Evolutionary conservation across 2,797 vertebrate species (phyloP).

Genomic region (Sparus aurata): DNA sequence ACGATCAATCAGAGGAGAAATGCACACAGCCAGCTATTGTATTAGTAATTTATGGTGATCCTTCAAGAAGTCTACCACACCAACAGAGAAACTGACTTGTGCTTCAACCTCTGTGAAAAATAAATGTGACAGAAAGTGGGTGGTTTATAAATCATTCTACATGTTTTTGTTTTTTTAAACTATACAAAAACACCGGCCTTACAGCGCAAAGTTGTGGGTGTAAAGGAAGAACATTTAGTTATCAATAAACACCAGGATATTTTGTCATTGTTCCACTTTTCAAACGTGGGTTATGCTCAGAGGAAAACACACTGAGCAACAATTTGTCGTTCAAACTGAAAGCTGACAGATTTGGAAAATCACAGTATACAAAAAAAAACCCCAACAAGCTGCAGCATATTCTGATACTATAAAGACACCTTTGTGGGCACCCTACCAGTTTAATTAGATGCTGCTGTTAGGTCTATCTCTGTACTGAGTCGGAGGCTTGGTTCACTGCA

Average conservation of each 20-base stretch:
- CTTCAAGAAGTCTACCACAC: constrained; percentile 19
- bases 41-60: constrained; percentile 28
- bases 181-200: constrained; percentile 41
- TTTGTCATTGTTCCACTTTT: constrained; percentile 43
- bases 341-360: constrained; percentile 44
- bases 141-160: constrained; percentile 63
- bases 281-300: constrained; percentile 36
- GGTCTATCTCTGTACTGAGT: constrained; percentile 43
- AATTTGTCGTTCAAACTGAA: constrained; percentile 24
- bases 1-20: too few species aligned
- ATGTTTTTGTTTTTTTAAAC: constrained; percentile 31
- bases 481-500: constrained; percentile 63
- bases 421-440: constrained; percentile 50
- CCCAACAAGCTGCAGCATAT: constrained; percentile 15
- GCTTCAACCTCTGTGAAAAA: constrained; percentile 52
- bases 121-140: constrained; percentile 72
- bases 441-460: constrained; percentile 63
- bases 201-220: constrained; percentile 68
- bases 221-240: constrained; percentile 58
- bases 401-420: constrained; percentile 38
- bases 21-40: background rate
- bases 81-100: constrained; percentile 33
- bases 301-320: constrained; percentile 33
- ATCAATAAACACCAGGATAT: constrained; percentile 60
- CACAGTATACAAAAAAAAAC: constrained; percentile 16